Percentiles rank a stretch among this genome's conserved stretches.
Conservation (phyloP, 1,140 invertebrate species). For the Cephus cinctus region DNA sequence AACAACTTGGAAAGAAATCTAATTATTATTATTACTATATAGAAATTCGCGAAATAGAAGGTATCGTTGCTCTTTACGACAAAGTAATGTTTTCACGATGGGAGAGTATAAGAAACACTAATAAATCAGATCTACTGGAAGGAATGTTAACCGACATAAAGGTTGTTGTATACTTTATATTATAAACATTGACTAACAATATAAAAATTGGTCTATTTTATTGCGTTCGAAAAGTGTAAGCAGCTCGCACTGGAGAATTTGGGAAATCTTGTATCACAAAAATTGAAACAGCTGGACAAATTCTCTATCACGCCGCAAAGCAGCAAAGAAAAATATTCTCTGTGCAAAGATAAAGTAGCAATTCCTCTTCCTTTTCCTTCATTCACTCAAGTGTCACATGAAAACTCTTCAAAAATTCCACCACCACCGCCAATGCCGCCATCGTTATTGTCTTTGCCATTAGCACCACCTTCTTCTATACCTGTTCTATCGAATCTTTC, state of each 20-base stretch:
- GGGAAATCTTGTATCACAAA: slow-evolving; percentile 21
- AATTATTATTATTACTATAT: slow-evolving; percentile 7
- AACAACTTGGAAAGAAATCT: slow-evolving; percentile 5
- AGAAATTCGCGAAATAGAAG: slow-evolving; percentile 45
- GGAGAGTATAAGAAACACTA: slow-evolving; percentile 31
- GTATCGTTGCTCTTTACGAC: slow-evolving; percentile 34
- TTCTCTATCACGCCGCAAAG: not conserved
- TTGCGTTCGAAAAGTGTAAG: slow-evolving; percentile 35
- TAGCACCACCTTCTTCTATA: not conserved
- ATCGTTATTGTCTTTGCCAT: not conserved
- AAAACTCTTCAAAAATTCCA: slow-evolving; percentile 9
- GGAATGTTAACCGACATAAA: slow-evolving; percentile 34
- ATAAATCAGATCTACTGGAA: slow-evolving; percentile 29
- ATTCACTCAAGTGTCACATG: not conserved
- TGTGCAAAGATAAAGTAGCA: slow-evolving; percentile 10
- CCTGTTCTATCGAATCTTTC: not conserved
- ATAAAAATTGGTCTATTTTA: slow-evolving; percentile 6
- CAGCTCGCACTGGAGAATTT: slow-evolving; percentile 34
- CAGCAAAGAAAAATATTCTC: slow-evolving; percentile 1
- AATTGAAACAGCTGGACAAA: slow-evolving; percentile 14
- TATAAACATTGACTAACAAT: not conserved
- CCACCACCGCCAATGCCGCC: slow-evolving; percentile 13
- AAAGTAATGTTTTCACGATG: slow-evolving; percentile 36
- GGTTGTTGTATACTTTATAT: slow-evolving; percentile 20
- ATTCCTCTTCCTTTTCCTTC: slow-evolving; percentile 12